These are phyloP conservation scores for Odocoileus virginianus DNA, from an alignment of 2,113 vertebrate species.

Conservation along the genomic window DNA sequence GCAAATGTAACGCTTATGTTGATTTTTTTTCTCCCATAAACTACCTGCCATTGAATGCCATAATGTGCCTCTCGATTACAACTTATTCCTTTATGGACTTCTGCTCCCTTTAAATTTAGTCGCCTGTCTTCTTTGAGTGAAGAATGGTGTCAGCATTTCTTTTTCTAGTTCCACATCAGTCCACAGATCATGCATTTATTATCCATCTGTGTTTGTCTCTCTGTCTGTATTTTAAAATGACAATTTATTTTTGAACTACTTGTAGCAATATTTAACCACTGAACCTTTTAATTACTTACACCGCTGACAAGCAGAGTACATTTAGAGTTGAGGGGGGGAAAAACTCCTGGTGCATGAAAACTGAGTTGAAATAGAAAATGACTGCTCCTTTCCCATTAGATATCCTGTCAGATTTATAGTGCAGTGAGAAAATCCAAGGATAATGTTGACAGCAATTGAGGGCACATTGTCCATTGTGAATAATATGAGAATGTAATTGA, in stretches of 20 bases:
- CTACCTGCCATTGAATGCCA: slow-evolving; percentile 31
- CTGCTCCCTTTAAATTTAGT: slow-evolving; percentile 32
- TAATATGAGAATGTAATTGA: neutral
- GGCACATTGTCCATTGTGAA: neutral
- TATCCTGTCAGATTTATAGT: slow-evolving; percentile 34
- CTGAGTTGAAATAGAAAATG: slow-evolving; percentile 56
- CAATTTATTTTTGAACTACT: slow-evolving; percentile 64
- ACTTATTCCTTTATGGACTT: slow-evolving; percentile 39
- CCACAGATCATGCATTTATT: slow-evolving; percentile 50
- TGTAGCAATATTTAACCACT: slow-evolving; percentile 73
- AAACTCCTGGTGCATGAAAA: slow-evolving; percentile 23
- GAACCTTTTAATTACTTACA: slow-evolving; percentile 74
- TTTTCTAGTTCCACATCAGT: slow-evolving; percentile 35
- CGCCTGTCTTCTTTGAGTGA: slow-evolving; percentile 43
- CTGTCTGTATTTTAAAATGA: slow-evolving; percentile 58
- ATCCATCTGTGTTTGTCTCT: slow-evolving; percentile 54
- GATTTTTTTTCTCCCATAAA: slow-evolving; percentile 67
- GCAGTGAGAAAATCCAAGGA: neutral
- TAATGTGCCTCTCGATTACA: slow-evolving; percentile 42
- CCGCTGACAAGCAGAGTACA: slow-evolving; percentile 35
- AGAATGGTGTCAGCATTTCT: slow-evolving; percentile 50
- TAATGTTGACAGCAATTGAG: neutral
- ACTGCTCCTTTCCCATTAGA: neutral
- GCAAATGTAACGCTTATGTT: slow-evolving; percentile 52
- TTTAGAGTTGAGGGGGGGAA: neutral